phyloP scores from a whole-genome alignment of 2,888 invertebrate genomes.

The Harmothoe impar region DNA sequence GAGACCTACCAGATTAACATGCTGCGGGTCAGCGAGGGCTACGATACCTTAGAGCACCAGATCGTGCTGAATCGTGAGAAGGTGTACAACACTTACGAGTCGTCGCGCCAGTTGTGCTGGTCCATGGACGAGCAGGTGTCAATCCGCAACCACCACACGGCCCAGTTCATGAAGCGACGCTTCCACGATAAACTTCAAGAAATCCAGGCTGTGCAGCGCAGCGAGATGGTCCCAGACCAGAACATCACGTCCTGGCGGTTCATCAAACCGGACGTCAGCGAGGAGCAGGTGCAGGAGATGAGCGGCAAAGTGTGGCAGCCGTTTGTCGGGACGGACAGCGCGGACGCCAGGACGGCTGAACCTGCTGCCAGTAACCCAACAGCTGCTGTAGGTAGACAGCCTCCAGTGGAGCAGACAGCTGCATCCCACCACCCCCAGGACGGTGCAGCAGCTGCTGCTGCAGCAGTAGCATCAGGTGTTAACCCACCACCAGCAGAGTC shows the following conservation, averaged over 20 bases:
- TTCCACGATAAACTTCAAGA: constrained; percentile 17
- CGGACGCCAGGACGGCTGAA: neutral
- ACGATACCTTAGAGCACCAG: constrained; percentile 20
- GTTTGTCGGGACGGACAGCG: neutral
- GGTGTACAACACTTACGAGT: constrained; percentile 32
- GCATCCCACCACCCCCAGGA: neutral
- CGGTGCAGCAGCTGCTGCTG: neutral
- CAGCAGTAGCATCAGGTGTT: neutral
- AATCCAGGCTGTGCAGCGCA: neutral
- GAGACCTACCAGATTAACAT: neutral
- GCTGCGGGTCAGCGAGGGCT: neutral
- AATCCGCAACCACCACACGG: constrained; percentile 30
- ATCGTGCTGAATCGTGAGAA: constrained; percentile 32
- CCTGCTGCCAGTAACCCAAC: no score
- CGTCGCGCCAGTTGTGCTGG: constrained; percentile 17
- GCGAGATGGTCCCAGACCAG: neutral
- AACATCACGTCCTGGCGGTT: neutral
- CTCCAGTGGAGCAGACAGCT: neutral
- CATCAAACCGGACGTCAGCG: neutral
- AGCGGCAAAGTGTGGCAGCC: constrained; percentile 28
- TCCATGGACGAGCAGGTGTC: constrained; percentile 16
- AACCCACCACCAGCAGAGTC: neutral
- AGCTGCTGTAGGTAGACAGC: neutral
- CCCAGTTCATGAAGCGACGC: constrained; percentile 31
- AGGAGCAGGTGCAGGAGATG: constrained; percentile 13